These are phyloP conservation scores for Pipistrellus kuhlii DNA, from an alignment of 2,797 vertebrate genomes.

Conservation along the genomic window DNA sequence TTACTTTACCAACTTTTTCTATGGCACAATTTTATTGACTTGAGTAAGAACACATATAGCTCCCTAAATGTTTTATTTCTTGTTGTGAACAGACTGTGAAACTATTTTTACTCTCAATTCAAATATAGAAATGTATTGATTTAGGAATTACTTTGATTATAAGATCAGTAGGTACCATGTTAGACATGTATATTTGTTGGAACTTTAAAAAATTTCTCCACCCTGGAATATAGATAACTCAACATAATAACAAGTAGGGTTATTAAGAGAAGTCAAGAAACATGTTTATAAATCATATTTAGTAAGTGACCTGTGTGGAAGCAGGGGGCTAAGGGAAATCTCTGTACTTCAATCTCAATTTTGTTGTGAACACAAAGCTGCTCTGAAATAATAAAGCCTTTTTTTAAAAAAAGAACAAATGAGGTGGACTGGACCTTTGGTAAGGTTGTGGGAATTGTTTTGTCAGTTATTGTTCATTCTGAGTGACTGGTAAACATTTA, in stretches of 20 bases:
- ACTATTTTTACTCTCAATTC: not conserved
- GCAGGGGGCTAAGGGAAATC: not conserved
- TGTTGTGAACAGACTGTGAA: not conserved
- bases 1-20: not conserved
- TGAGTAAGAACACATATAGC: not conserved
- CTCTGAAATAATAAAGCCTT: not conserved
- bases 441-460: not conserved
- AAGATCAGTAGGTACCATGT: not conserved
- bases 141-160: not conserved
- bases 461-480: not conserved
- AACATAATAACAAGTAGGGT: not conserved
- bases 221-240: not conserved
- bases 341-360: not conserved
- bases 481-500: not conserved
- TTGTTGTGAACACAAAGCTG: not conserved
- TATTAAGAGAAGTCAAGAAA: not conserved
- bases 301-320: not conserved
- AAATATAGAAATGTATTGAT: not conserved
- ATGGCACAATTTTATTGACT: not conserved
- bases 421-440: not conserved
- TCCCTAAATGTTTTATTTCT: not conserved
- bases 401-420: not conserved
- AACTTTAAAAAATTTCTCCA: not conserved
- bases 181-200: not conserved
- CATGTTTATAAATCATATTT: not conserved